Evolutionary conservation across 2,888 invertebrate species (phyloP), one percentile per base, ranked within the genome.

Genomic region (Rotaria magnacalcarata): DNA sequence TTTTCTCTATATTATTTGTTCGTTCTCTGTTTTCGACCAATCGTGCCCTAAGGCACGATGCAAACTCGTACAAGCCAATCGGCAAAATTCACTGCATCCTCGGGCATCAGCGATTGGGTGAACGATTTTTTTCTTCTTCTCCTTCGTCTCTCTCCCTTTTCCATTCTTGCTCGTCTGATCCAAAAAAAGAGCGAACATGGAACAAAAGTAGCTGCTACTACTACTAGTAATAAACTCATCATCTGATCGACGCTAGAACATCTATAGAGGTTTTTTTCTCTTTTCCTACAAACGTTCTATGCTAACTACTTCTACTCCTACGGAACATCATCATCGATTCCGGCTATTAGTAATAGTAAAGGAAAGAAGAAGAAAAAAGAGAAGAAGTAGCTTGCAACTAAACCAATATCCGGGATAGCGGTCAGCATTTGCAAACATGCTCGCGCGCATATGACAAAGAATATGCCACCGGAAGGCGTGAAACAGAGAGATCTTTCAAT

Each of bases 21-120:
- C 80, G 80, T 80, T 80, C 80, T 80, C 47, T 80, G 47, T 80
- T 80, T 80, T 80, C 80, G 47, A 47, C 80, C 80, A 80, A 80
- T 80, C 80, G 47, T 80, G 80, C 80, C 80, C 80, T 80, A 4
- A 4, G 80, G 80, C 80, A 47, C 8, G 11, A 43, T 80, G 21
- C 43, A 47, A 47, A 24, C 47, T 80, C 47, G 47, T 47, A 47
- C 80, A 80, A 80, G 80, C 80, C 80, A 80, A 80, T 80, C 80
- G 80, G 80, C 80, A 47, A 80, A 47, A 80, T 80, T 80, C 47
- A 8, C n/a, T 24, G 47, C 47, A 10, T 80, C 47, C 47, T 47
- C 43, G 43, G 43, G 47, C 24, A 80, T 80, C 47, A 47, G 80
- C 47, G 80, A 80, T 47, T 47, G 43, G 47, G 80, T 80, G 47